phyloP scores from a whole-genome alignment of 53 echinoderm and acorn worm genomes.

The Actinopyga echinites region DNA sequence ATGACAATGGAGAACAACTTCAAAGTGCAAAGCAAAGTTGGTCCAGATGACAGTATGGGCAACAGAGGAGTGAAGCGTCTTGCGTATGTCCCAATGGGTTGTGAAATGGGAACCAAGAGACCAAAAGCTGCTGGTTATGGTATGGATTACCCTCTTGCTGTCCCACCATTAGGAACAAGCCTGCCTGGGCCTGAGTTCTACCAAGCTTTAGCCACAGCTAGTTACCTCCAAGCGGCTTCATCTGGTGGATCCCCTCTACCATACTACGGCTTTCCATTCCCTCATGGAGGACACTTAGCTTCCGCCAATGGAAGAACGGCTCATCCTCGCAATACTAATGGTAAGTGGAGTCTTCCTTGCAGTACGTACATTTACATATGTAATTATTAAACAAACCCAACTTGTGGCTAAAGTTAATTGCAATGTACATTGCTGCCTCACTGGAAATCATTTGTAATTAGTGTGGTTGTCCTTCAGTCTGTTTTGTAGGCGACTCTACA shows the following conservation, averaged over 20 bases:
- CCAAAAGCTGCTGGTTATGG: conserved; percentile 54
- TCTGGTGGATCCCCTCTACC: conserved; percentile 8
- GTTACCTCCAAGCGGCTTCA: conserved; percentile 30
- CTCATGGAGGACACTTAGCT: conserved; percentile 10
- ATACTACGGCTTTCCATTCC: conserved; percentile 32
- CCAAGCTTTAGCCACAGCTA: conserved; percentile 55
- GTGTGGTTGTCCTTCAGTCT: too few relatives aligned
- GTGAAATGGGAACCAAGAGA: conserved; percentile 22
- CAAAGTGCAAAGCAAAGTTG: conserved; percentile 64
- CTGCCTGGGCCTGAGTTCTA: conserved; percentile 60
- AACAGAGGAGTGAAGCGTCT: conserved; percentile 44
- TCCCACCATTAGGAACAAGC: conserved; percentile 21
- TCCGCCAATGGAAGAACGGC: background rate
- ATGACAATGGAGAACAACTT: conserved; percentile 81
- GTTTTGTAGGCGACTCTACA: too few relatives aligned
- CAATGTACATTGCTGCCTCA: too few relatives aligned
- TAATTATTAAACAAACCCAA: too few relatives aligned
- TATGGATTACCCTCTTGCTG: conserved; percentile 69
- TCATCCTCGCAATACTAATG: background rate
- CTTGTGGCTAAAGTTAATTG: too few relatives aligned
- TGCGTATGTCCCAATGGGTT: conserved; percentile 43
- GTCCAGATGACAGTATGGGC: background rate
- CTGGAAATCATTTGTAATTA: too few relatives aligned
- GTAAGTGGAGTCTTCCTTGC: too few relatives aligned
- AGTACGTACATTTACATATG: too few relatives aligned